Base-by-base conservation (phyloP, 2,797 vertebrate genomes). In the Hippoglossus hippoglossus region DNA sequence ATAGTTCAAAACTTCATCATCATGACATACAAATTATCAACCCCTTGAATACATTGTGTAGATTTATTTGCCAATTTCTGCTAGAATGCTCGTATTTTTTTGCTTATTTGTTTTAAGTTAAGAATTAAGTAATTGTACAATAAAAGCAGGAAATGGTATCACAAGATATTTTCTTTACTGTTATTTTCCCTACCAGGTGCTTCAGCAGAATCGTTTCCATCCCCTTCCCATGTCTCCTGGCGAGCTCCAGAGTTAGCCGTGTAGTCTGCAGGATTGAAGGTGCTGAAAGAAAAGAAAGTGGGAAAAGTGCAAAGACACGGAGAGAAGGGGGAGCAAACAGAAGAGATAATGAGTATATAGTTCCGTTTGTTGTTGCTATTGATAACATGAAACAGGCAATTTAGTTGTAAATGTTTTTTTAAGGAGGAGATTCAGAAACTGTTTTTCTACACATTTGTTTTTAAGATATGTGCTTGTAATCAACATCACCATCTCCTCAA, bases 181-280 rank as follows among this genome's bases (percentile, higher is more conserved):
- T 24, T 19, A 46, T 68, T 58, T 54, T 52, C 52, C 55, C 74
- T 91, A 98, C 97, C 95, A 87, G 93, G 91, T 92, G 93, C 95
- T 83, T 98, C 95, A 90, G 93, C 92, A 81, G 92, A 81, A 79
- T 96, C 96, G 36, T 91, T 96, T 71, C 93, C 92, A 21, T 94
- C 94, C 25, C 93, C 78, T 80, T 99, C 96, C 96, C 96, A 96
- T 64, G 92, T 84, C 56, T 97, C 96, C 74, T 95, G 86, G 31
- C 96, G 96, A 87, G 69, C 92, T 92, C 93, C 92, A 82, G 95
- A 89, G 83, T 92, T 91, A 46, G 92, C 77, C 0, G 92, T 91
- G 92, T 96, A 99, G 79, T 99, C 98, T 73, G 96, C 95, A 85
- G 97, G 96, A 88, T 99, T 97, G 92, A 98, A 98, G 47, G 95